A percentile compares a stretch with the other conserved stretches of the same genome.
phyloP scores from a whole-genome alignment of 2,888 invertebrate species.

The Matsumyia berberina region DNA sequence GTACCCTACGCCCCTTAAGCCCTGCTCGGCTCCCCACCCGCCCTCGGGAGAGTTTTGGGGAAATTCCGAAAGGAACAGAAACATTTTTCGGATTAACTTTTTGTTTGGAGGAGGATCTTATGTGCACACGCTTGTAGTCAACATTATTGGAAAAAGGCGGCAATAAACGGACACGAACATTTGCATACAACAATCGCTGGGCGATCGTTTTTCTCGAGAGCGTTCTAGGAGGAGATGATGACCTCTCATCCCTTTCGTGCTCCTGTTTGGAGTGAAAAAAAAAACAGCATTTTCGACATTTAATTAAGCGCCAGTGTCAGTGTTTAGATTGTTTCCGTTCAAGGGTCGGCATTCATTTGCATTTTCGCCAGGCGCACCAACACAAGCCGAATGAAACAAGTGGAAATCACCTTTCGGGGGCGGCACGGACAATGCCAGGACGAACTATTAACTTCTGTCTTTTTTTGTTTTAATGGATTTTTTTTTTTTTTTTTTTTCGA shows the following conservation, averaged over 20 bases:
- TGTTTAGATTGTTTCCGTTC: constrained; percentile 42
- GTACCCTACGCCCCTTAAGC: neutral
- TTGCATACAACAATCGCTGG: constrained; percentile 59
- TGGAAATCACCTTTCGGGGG: constrained; percentile 7
- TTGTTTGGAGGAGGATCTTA: constrained; percentile 55
- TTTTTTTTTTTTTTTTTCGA: neutral
- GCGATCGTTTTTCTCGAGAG: constrained; percentile 36
- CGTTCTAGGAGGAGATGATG: neutral
- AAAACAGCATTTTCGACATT: constrained; percentile 47
- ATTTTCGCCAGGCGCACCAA: constrained; percentile 35
- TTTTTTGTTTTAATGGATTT: constrained; percentile 17
- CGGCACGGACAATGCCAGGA: constrained; percentile 9
- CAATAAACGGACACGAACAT: constrained; percentile 50
- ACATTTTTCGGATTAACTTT: constrained; percentile 69
- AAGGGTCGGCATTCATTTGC: constrained; percentile 50
- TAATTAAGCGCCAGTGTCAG: constrained; percentile 63
- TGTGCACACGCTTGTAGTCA: constrained; percentile 42
- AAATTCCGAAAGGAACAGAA: constrained; percentile 42
- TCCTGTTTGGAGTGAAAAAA: constrained; percentile 15
- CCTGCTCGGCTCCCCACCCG: neutral
- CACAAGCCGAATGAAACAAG: constrained; percentile 29
- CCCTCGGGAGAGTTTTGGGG: constrained; percentile 6
- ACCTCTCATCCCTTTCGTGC: neutral
- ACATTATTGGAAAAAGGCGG: constrained; percentile 62
- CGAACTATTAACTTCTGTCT: constrained; percentile 51